Evolutionary conservation across 2,113 vertebrate species (phyloP).

Genomic region (Polypterus senegalus): DNA sequence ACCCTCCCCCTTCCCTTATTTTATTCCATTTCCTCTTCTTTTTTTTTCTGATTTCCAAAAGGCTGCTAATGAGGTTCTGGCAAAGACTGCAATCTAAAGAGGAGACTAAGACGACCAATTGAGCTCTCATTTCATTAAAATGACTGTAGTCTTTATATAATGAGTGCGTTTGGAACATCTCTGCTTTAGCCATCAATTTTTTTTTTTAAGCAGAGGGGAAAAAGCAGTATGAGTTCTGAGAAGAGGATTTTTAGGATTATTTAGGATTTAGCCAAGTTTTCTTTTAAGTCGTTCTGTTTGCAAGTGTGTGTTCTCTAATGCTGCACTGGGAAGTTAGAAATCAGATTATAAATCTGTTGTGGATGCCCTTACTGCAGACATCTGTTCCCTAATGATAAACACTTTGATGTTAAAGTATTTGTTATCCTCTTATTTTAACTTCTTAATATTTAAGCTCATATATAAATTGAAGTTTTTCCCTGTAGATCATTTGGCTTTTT

Average conservation of each 20-base stretch:
- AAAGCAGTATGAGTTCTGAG: constrained; percentile 6
- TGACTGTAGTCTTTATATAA: constrained; percentile 7
- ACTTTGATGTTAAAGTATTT: constrained; percentile 2
- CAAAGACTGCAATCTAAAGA: constrained; percentile 1
- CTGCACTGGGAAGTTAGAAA: too few species aligned
- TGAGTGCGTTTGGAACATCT: background rate
- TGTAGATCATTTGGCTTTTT: too few species aligned
- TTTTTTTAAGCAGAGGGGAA: constrained; percentile 2
- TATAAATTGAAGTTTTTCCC: too few species aligned
- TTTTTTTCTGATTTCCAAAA: background rate
- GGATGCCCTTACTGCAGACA: background rate
- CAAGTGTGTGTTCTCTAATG: too few species aligned
- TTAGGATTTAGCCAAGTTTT: constrained; percentile 4
- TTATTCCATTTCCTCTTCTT: constrained; percentile 1
- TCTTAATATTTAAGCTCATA: too few species aligned
- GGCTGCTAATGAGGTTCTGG: constrained; percentile 6
- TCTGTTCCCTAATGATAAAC: constrained; percentile 1
- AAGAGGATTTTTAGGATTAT: constrained; percentile 3
- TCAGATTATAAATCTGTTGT: too few species aligned
- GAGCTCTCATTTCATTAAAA: constrained; percentile 5
- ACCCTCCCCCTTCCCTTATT: background rate
- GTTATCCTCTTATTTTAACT: too few species aligned
- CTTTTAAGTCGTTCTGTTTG: background rate
- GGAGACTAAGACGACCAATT: background rate
- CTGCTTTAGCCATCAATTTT: background rate